Evolutionary conservation across 2,888 invertebrate genomes (phyloP).

Genomic region (Ophion slaviceki): DNA sequence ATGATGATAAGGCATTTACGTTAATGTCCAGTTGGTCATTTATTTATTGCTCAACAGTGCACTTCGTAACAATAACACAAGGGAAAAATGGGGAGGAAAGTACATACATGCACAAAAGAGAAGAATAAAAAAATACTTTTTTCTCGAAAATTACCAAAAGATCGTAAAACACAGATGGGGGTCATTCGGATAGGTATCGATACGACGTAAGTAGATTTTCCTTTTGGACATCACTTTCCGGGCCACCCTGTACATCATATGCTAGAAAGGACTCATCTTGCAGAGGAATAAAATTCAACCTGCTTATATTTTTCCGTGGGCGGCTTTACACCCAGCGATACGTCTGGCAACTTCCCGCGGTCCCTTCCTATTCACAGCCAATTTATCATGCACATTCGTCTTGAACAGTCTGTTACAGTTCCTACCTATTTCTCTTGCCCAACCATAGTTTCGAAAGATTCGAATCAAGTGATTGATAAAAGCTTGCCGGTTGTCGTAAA

Average conservation of each 20-base stretch:
- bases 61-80: too few species aligned
- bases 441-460: background rate
- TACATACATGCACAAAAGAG: background rate
- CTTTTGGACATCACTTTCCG: too few species aligned
- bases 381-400: constrained; percentile 1
- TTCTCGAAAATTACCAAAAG: background rate
- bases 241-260: background rate
- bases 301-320: constrained; percentile 13
- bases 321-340: background rate
- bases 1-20: background rate
- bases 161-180: background rate
- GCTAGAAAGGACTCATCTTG: background rate
- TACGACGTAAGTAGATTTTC: too few species aligned
- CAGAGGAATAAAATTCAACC: constrained; percentile 8
- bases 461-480: background rate
- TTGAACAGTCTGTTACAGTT: background rate
- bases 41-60: background rate
- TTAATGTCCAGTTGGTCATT: background rate
- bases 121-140: background rate
- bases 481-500: background rate
- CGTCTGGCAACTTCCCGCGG: background rate
- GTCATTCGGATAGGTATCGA: too few species aligned
- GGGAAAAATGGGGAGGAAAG: too few species aligned
- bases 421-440: background rate
- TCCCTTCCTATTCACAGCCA: background rate